Evolutionary conservation across 2,888 invertebrate genomes (phyloP), one percentile per base, ranked within the genome.

Genomic region (Dione juno): DNA sequence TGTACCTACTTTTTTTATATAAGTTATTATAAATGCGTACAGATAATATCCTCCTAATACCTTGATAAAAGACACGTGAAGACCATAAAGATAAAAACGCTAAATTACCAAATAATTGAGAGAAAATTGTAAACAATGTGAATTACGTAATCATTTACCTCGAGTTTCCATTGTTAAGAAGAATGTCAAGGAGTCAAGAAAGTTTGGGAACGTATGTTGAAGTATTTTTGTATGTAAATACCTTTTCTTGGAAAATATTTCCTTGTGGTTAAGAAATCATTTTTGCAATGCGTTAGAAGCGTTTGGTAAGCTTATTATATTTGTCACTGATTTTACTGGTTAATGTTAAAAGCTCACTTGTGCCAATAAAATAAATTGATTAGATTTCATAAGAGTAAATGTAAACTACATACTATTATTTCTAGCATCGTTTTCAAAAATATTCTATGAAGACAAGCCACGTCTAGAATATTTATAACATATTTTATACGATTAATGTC

Each of bases 91-190:
- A 67, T 50, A 59, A 67, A n/a, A 21, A 28, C 45, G 21, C 19
- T 35, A 67, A 67, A 61, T 14, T 52, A 61, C 52, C 40, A 61
- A 61, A 61, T 67, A 67, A 61, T 61, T 53, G 61, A 61, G 67
- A 61, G 67, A 67, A 67, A 67, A 61, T 61, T 48, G 59, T 59
- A 67, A 61, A 61, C 59, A 61, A 67, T 67, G 14, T 67, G n/a
- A 43, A 67, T 67, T 67, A 53, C 11, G 52, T 53, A 61, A 53
- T 52, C 59, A 45, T 28, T 61, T 35, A 61, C 61, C 35, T 61
- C 61, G 45, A 67, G 52, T 57, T 58, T 66, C 52, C 52, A 53
- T 67, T 67, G 67, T 67, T 52, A 67, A 21, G 41, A 52, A 61
- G 52, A 52, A 67, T 41, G n/a, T 50, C 41, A 45, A 66, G 64